Base-by-base conservation (phyloP, 2,888 invertebrate species). In the Cynaeus angustus region DNA sequence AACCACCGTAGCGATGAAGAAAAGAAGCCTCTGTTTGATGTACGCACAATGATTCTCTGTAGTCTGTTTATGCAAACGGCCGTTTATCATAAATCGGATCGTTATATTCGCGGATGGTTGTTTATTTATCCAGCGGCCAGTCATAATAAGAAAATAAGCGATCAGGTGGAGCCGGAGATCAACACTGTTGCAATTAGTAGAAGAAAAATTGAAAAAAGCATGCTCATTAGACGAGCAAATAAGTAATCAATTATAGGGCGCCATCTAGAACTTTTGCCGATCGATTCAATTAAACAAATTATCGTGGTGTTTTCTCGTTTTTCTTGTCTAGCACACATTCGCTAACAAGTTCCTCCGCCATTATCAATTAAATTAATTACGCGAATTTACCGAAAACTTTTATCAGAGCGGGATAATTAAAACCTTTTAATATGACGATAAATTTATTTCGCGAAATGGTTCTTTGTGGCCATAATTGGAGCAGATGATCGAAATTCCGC, bases 111-210 rank as follows among this genome's bases (percentile, higher is more conserved):
- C 64, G 33, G 33, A 21, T n/a, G 13, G 12, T 16, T 66, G 70
- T 70, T 70, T 70, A 66, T 70, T 70, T 70, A 70, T 70, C 41
- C 48, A 12, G 26, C 30, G 55, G 53, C 53, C 66, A 66, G 70
- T 61, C 70, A 70, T 70, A 70, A 66, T 70, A 70, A 61, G 61
- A 69, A 70, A 59, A 52, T 46, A 52, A 16, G 26, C 33, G 33
- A 41, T 68, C 68, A 68, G 68, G 68, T 68, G 52, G 48, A 38
- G 37, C 33, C 41, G 12, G 13, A 30, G 9, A 9, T 2, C 10
- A 33, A 61, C 61, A 61, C 8, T 62, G 52, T 64, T 38, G 64
- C 28, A 21, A 56, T 41, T 13, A 56, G 43, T 37, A 4, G 12
- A 6, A 30, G 7, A 12, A 41, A 12, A 41, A 10, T 12, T 41